Evolutionary conservation across 1,140 invertebrate species (phyloP).

Genomic region (Zaprionus ghesquierei): DNA sequence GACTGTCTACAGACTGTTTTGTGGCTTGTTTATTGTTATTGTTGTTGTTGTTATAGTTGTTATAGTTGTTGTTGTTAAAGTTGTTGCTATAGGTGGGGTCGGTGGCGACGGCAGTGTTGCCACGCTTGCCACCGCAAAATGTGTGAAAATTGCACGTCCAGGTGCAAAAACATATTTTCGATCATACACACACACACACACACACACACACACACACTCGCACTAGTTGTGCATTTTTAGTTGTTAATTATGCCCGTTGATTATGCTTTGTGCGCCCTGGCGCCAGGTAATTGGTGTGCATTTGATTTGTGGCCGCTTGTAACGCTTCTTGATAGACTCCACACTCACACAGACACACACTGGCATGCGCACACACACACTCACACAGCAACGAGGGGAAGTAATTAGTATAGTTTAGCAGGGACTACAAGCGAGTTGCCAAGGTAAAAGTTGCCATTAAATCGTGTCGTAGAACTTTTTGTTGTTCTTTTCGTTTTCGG

Average conservation of each 20-base stretch:
- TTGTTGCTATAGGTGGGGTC: conserved; percentile 36
- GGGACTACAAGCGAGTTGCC: conserved; percentile 48
- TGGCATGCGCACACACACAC: not conserved
- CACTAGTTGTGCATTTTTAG: conserved; percentile 64
- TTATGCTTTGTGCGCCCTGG: conserved; percentile 76
- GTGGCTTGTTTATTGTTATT: conserved; percentile 47
- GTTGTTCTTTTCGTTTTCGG: not conserved
- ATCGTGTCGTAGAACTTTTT: not conserved
- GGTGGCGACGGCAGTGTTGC: conserved; percentile 12
- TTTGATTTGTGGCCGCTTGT: conserved; percentile 75
- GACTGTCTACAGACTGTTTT: conserved; percentile 74
- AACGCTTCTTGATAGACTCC: conserved; percentile 64
- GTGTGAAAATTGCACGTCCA: conserved; percentile 73
- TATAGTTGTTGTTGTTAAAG: conserved; percentile 43
- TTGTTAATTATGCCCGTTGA: conserved; percentile 80
- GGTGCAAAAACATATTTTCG: conserved; percentile 65
- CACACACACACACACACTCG: not conserved
- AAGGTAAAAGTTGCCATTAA: conserved; percentile 62
- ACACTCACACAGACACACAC: conserved; percentile 13
- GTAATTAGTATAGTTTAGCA: conserved; percentile 78
- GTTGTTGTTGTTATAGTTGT: conserved; percentile 45
- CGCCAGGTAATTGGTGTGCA: conserved; percentile 79
- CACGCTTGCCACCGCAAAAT: conserved; percentile 58
- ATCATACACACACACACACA: conserved; percentile 51
- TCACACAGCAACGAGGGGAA: conserved; percentile 48